These are phyloP conservation scores for Nibea albiflora DNA, from an alignment of 2,113 vertebrate species.

Conservation along the genomic window DNA sequence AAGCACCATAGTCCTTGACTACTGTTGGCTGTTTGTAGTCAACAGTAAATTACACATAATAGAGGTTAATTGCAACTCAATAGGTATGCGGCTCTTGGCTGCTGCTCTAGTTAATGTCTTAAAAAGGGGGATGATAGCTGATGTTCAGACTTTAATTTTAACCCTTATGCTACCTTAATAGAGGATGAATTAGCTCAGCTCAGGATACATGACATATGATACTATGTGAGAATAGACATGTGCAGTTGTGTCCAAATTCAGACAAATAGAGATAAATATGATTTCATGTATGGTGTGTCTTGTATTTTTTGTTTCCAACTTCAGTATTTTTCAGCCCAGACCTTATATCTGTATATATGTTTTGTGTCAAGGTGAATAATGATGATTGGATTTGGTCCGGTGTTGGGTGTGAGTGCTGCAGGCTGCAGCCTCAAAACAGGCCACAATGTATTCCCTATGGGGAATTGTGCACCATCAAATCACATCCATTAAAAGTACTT, in stretches of 20 bases:
- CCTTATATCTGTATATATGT: too few species aligned
- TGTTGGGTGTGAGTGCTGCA: too few species aligned
- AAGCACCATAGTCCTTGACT: neutral
- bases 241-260: neutral
- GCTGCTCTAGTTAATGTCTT: constrained; percentile 26
- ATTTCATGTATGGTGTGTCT: too few species aligned
- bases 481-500: too few species aligned
- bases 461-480: too few species aligned
- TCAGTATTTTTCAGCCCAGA: too few species aligned
- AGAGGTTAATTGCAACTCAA: neutral
- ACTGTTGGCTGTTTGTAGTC: neutral
- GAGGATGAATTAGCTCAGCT: neutral
- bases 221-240: neutral
- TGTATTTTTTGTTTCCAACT: too few species aligned
- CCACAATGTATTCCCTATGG: too few species aligned
- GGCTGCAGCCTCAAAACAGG: too few species aligned
- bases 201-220: neutral
- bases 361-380: too few species aligned
- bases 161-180: neutral
- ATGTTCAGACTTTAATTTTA: constrained; percentile 14
- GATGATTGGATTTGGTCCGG: too few species aligned
- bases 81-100: constrained; percentile 16
- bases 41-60: constrained; percentile 33
- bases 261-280: too few species aligned
- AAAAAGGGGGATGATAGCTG: neutral